These are phyloP conservation scores for Eidolon helvum DNA, from an alignment of 2,113 vertebrate species.

Conservation along the genomic window DNA sequence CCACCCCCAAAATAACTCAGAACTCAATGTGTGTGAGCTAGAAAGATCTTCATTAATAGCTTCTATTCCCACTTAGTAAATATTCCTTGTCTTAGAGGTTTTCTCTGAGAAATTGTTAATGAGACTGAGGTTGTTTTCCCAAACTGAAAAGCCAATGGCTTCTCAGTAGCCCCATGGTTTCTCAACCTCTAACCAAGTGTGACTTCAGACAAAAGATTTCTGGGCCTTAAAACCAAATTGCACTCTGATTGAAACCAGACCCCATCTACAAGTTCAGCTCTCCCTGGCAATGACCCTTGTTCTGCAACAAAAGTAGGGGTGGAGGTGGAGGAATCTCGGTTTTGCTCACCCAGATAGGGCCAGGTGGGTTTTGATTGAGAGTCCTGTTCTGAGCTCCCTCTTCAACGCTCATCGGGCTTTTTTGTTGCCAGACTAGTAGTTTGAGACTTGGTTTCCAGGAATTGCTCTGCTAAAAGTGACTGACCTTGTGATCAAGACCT, in stretches of 20 bases:
- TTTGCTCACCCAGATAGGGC: not conserved
- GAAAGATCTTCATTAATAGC: not conserved
- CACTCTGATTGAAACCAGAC: not conserved
- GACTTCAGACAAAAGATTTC: not conserved
- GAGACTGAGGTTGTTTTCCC: not conserved
- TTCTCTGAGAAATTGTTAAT: not conserved
- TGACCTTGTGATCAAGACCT: not conserved
- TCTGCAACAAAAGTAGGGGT: not conserved
- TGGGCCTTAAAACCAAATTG: not conserved
- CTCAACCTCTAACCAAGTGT: not conserved
- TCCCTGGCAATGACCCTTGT: not conserved
- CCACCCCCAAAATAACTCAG: not conserved
- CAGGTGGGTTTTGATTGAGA: slow-evolving; percentile 11
- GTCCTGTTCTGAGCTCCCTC: not conserved
- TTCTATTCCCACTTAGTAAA: slow-evolving; percentile 22
- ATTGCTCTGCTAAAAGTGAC: not conserved
- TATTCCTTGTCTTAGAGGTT: not conserved
- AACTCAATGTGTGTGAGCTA: not conserved
- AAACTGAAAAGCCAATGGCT: slow-evolving; percentile 17
- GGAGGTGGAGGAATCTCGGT: not conserved
- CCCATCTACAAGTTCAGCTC: not conserved
- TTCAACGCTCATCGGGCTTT: not conserved
- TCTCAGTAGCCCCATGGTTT: not conserved
- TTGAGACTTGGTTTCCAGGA: not conserved
- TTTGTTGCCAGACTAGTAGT: not conserved